Percentiles rank a stretch among this genome's conserved stretches.
Conservation (phyloP, 2,888 invertebrate genomes). For the Patella pellucida region DNA sequence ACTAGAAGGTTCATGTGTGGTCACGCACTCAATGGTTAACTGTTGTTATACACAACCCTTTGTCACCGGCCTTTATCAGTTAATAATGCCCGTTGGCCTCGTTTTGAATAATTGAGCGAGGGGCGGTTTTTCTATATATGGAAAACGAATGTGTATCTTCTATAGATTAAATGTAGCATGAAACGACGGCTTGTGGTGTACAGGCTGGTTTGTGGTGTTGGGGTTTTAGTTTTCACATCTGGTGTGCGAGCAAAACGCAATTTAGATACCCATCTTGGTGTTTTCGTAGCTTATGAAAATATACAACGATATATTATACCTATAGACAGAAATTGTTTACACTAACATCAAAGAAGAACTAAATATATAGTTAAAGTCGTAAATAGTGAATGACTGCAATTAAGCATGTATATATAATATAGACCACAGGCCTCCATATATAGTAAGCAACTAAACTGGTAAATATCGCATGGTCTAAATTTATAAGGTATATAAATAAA, state of each 20-base stretch:
- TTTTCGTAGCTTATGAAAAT: no score
- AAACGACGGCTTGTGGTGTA: neutral
- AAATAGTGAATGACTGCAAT: no score
- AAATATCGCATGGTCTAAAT: no score
- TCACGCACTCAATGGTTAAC: constrained; percentile 3
- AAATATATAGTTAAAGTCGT: no score
- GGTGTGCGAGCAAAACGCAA: neutral
- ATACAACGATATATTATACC: no score
- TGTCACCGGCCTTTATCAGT: neutral
- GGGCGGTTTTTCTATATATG: neutral
- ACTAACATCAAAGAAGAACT: no score
- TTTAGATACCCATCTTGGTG: no score
- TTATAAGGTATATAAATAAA: no score
- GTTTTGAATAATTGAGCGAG: neutral
- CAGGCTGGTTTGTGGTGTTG: neutral
- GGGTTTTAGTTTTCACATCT: neutral
- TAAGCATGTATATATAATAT: no score
- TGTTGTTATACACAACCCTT: neutral
- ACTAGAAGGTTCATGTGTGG: constrained; percentile 4
- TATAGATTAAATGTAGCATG: neutral
- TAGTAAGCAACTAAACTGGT: no score
- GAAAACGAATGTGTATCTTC: neutral
- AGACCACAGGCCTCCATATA: no score
- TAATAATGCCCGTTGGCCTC: constrained; percentile 1
- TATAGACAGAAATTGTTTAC: no score